phyloP scores from a whole-genome alignment of 2,797 vertebrate genomes.

The Neoniphon sammara region DNA sequence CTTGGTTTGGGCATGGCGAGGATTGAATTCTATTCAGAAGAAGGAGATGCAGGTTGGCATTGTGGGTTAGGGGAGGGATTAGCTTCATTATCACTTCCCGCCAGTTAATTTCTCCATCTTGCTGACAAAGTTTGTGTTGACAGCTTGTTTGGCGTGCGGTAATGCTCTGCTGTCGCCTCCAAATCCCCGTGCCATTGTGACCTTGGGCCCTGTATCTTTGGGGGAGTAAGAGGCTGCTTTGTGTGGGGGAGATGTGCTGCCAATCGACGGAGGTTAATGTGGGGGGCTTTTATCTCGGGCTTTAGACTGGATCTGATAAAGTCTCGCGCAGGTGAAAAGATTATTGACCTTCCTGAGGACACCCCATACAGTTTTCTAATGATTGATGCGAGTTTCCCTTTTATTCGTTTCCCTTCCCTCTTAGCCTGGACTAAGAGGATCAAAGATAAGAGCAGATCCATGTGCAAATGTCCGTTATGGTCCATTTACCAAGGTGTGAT shows the following conservation, averaged over 20 bases:
- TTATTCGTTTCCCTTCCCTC: conserved; percentile 87
- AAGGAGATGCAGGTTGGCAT: conserved; percentile 76
- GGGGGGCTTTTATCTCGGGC: conserved; percentile 91
- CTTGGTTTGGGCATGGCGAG: conserved; percentile 66
- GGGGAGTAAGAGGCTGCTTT: conserved; percentile 89
- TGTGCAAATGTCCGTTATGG: conserved; percentile 84
- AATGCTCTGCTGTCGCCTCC: conserved; percentile 88
- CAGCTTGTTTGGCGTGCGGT: conserved; percentile 94
- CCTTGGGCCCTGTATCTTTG: conserved; percentile 91
- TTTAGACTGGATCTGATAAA: conserved; percentile 98
- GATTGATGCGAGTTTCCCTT: conserved; percentile 95
- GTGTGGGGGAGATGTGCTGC: conserved; percentile 89
- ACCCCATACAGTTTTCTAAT: conserved; percentile 93
- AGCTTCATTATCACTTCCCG: conserved; percentile 93
- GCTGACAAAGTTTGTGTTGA: conserved; percentile 97
- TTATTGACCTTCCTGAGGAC: conserved; percentile 98
- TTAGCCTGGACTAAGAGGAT: conserved; percentile 80
- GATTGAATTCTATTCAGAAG: conserved; percentile 88
- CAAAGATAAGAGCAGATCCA: conserved; percentile 79
- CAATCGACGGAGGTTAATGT: conserved; percentile 93
- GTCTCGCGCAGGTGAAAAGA: conserved; percentile 96
- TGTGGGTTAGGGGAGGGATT: conserved; percentile 65
- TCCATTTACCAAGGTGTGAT: conserved; percentile 83
- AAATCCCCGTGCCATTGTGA: conserved; percentile 88
- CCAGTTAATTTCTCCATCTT: conserved; percentile 93